These are phyloP conservation scores for Geotrypetes seraphini DNA, from an alignment of 2,797 vertebrate genomes.

Conservation along the genomic window DNA sequence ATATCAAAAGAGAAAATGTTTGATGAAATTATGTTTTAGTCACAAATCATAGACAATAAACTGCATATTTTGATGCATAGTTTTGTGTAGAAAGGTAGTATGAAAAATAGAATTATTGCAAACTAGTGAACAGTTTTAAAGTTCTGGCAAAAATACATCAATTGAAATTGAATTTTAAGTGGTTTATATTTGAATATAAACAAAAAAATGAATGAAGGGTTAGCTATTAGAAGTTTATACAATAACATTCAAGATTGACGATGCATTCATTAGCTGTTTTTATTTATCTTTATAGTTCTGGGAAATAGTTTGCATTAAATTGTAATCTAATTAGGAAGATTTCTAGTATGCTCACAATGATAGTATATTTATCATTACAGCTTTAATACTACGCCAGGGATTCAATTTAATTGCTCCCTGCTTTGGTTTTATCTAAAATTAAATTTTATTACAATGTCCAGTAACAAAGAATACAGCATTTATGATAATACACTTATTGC, in stretches of 20 bases:
- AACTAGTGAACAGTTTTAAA: no score
- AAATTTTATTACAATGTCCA: background rate
- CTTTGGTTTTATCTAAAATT: conserved; percentile 14
- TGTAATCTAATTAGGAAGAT: conserved; percentile 1
- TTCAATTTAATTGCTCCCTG: conserved; percentile 7
- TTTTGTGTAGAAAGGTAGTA: no score
- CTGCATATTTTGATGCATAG: no score
- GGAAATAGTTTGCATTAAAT: background rate
- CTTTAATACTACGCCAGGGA: no score
- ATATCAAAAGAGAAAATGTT: no score
- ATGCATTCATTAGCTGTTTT: background rate
- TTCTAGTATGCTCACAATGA: background rate
- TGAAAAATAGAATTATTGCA: no score
- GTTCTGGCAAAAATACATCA: no score
- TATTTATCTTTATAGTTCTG: conserved; percentile 1
- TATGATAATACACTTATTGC: background rate
- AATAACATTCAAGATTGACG: conserved; percentile 4
- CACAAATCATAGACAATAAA: no score
- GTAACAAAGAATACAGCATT: conserved; percentile 4
- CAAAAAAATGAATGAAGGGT: conserved; percentile 6
- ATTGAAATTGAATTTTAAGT: no score
- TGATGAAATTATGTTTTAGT: no score
- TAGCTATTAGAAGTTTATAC: conserved; percentile 6
- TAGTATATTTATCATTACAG: conserved; percentile 2
- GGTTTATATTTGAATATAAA: conserved; percentile 11